These are phyloP conservation scores for Brachyopa scutellaris DNA, from an alignment of 2,888 invertebrate genomes.

Conservation along the genomic window DNA sequence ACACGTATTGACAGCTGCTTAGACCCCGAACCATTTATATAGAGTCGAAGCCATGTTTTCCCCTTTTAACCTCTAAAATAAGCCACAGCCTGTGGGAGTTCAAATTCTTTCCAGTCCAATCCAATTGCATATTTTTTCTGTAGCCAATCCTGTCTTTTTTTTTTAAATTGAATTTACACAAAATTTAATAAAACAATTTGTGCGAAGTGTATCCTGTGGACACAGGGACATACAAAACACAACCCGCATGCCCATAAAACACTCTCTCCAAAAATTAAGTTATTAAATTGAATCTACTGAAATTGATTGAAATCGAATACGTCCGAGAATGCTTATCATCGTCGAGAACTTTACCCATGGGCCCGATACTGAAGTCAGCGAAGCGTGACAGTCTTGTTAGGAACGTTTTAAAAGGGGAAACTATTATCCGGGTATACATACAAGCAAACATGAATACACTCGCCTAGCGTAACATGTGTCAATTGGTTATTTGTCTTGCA, in stretches of 20 bases:
- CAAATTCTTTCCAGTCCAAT: no score
- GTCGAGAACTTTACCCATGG: constrained; percentile 63
- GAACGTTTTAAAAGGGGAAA: constrained; percentile 22
- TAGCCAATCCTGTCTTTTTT: no score
- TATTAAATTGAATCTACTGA: constrained; percentile 61
- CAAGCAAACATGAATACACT: no score
- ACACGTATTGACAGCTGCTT: no score
- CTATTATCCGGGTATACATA: no score
- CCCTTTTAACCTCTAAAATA: no score
- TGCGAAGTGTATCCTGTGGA: not conserved
- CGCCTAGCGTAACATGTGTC: constrained; percentile 62
- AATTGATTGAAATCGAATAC: constrained; percentile 67
- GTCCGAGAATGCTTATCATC: constrained; percentile 49
- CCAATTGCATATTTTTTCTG: no score
- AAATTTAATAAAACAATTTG: constrained; percentile 22
- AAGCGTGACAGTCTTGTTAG: constrained; percentile 57
- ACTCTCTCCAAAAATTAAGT: constrained; percentile 41
- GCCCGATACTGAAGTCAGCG: constrained; percentile 67
- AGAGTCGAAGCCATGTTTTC: no score
- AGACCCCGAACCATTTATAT: no score
- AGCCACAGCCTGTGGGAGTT: no score
- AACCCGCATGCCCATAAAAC: not conserved
- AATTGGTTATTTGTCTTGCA: constrained; percentile 62
- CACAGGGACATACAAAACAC: not conserved
- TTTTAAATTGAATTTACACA: constrained; percentile 2